These are phyloP conservation scores for Xiphorhynchus elegans DNA, from an alignment of 2,113 vertebrate genomes.

Conservation along the genomic window DNA sequence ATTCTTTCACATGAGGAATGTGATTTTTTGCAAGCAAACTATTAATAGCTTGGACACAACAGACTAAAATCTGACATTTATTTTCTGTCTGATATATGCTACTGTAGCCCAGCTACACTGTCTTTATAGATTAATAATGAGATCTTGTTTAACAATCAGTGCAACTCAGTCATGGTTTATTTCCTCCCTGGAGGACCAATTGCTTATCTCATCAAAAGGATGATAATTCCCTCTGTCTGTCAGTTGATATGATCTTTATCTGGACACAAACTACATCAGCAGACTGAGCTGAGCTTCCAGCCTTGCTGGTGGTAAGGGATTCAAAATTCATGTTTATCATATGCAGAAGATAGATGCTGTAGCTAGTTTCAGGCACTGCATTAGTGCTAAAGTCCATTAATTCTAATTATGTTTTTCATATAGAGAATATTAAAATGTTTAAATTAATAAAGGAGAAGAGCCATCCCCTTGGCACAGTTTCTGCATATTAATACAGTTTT, in stretches of 20 bases:
- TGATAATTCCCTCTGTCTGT: conserved; percentile 39
- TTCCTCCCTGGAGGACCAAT: conserved; percentile 29
- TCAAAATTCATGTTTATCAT: conserved; percentile 45
- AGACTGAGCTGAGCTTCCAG: conserved; percentile 26
- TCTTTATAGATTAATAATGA: conserved; percentile 44
- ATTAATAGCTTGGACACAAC: neutral
- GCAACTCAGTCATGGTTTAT: conserved; percentile 35
- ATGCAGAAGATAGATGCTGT: conserved; percentile 17
- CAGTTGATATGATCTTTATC: conserved; percentile 58
- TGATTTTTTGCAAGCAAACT: neutral
- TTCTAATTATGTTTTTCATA: conserved; percentile 68
- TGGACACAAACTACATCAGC: conserved; percentile 20
- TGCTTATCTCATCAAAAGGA: conserved; percentile 55
- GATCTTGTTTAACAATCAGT: conserved; percentile 44
- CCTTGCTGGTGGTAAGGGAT: conserved; percentile 39
- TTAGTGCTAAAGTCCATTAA: conserved; percentile 52
- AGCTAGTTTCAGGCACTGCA: conserved; percentile 42
- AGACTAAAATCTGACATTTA: neutral
- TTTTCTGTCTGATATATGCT: neutral
- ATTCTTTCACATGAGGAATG: neutral
- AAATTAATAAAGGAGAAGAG: conserved; percentile 59
- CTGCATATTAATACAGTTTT: conserved; percentile 30
- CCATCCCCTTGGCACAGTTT: conserved; percentile 29
- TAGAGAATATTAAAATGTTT: conserved; percentile 65
- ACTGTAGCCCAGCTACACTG: neutral